Base-by-base conservation (phyloP, 2,113 vertebrate genomes). In the Rhea pennata region DNA sequence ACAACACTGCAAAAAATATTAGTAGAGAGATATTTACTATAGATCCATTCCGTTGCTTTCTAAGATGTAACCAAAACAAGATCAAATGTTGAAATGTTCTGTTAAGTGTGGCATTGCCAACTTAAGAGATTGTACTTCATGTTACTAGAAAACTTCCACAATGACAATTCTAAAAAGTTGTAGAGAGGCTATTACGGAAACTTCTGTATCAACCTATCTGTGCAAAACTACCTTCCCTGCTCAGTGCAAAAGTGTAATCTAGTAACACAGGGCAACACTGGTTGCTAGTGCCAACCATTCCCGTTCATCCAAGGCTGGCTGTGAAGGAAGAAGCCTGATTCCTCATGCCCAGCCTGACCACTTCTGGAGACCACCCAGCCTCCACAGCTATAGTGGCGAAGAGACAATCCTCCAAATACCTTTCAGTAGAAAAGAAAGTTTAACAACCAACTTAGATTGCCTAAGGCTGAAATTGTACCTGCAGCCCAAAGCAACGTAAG, bases 401-500 rank as follows among this genome's bases (percentile, higher is more conserved):
- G 40, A 26, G 2, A 9, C 9, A 77, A 39, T 8, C 39, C 71
- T 76, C 70, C 44, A 82, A 76, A 93, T 12, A 12, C 33, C 44
- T 66, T 62, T 11, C 67, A 85, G 27, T 0, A 79, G 71, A 10
- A 39, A 59, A 65, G 48, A 12, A 89, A 72, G 66, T 5, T 44
- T 59, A 79, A 44, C 56, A 31, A 23, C 16, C 33, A 19, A 8
- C 79, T 31, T 12, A 33, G 7, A 51, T 40, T 27, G 75, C 82
- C 83, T 85, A 5, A 39, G 88, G 88, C 44, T 80, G 72, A 75
- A 74, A 58, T 20, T 27, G 54, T 29, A 66, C 24, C 85, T 62
- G 88, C 71, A 92, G 88, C 88, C 62, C 84, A 69, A 59, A 89
- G 90, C 76, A 73, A 8, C 87, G 40, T 4, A 62, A 88, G 71